Base-by-base conservation (phyloP, 2,797 vertebrate species). In the Amazona finschi region DNA sequence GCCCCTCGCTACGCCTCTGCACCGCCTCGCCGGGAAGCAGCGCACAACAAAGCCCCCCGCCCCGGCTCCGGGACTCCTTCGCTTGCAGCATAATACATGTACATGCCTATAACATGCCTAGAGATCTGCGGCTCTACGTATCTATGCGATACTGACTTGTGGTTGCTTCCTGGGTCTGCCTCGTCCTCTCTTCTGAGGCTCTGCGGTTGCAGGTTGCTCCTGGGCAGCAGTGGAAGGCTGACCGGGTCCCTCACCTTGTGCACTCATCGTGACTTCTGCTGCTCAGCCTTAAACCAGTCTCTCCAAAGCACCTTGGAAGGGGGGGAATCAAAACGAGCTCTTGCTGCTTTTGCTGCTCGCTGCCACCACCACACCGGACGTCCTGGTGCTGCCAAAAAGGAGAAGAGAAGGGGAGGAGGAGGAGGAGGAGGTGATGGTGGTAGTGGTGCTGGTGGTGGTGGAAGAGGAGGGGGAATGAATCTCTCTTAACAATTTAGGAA, bases 131-230 rank as follows among this genome's bases (percentile, higher is more conserved):
- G 86, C 90, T 88, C 85, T 93, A 94, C 73, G 94, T 87, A 90
- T 95, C 93, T 71, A 85, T 67, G 47, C 93, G 95, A 31, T 94
- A 96, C 99, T 98, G 98, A 99, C 99, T 98, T 99, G 98, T 73
- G 97, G 98, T 93, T 98, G 98, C 96, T 99, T 99, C 98, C 98
- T 98, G 96, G 99, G 99, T 98, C 99, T 98, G 95, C 99, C 99
- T 96, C 99, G 98, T 98, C 98, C 98, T 97, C 99, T 97, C 98
- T 99, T 99, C 98, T 98, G 98, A 60, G 98, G 98, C 97, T 98
- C 98, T 93, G 98, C 96, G 95, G 98, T 95, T 89, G 98, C 97
- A 98, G 98, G 98, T 98, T 98, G 98, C 97, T 98, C 98, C 98
- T 97, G 98, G 97, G 97, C 98, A 84, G 97, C 97, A 75, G 96